A percentile compares a stretch with the other conserved stretches of the same genome.
phyloP scores from a whole-genome alignment of 2,113 vertebrate genomes.

The Fukomys damarensis region DNA sequence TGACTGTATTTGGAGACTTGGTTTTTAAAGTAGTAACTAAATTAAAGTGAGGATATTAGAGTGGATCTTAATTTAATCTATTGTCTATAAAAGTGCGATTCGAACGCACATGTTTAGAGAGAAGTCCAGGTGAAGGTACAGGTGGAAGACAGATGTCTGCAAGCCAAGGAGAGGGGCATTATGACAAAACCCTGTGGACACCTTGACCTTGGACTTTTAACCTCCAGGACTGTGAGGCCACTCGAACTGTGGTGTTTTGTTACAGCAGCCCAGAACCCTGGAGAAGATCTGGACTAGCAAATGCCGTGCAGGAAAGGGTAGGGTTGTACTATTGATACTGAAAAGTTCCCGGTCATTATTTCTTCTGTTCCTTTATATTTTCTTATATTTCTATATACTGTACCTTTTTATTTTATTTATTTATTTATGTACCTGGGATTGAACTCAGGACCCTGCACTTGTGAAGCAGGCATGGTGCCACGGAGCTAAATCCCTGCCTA shows the following conservation, averaged over 20 bases:
- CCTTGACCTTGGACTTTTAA: not conserved
- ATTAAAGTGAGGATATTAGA: not conserved
- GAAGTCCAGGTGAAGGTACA: not conserved
- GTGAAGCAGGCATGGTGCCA: no score
- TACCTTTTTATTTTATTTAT: no score
- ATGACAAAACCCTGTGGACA: not conserved
- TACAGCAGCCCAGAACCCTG: not conserved
- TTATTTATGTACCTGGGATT: no score
- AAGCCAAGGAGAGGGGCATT: not conserved
- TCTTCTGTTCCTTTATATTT: not conserved
- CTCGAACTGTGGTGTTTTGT: not conserved
- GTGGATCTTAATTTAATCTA: not conserved
- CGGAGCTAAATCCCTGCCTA: no score
- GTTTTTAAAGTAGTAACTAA: not conserved
- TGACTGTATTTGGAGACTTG: not conserved
- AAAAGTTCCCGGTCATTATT: not conserved
- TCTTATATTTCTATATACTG: not conserved
- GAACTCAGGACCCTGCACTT: no score
- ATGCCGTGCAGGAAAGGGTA: not conserved
- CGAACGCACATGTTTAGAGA: not conserved
- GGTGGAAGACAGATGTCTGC: not conserved
- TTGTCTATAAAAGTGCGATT: not conserved
- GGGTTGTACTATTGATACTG: not conserved
- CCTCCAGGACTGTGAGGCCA: not conserved
- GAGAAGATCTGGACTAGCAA: not conserved